Conservation (phyloP, 2,797 vertebrate genomes). For the Takifugu rubripes region DNA sequence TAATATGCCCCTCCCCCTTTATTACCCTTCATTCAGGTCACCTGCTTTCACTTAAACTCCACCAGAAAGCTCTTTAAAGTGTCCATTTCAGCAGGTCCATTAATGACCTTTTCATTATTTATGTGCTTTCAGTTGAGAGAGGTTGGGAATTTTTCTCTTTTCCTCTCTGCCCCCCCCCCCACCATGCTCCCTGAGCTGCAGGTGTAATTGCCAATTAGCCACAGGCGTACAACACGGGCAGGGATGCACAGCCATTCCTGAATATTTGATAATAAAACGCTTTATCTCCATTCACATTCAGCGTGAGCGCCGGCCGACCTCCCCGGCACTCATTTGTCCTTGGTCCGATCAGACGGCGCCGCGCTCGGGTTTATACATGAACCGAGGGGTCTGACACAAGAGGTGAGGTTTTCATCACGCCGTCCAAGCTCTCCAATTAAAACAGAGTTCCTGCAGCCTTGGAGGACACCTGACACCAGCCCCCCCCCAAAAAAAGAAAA, state of each 20-base stretch:
- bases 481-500: conserved; percentile 8
- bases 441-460: conserved; percentile 12
- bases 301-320: conserved; percentile 38
- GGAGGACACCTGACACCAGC: background rate
- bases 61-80: conserved; percentile 6
- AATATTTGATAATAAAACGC: conserved; percentile 62
- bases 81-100: conserved; percentile 18
- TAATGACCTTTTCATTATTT: conserved; percentile 18
- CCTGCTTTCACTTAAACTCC: conserved; percentile 7
- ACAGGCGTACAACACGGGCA: conserved; percentile 4
- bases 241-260: conserved; percentile 49
- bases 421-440: conserved; percentile 18
- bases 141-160: conserved; percentile 6
- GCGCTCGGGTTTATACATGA: conserved; percentile 6
- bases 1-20: background rate
- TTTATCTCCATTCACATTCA: conserved; percentile 47
- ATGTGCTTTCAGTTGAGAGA: background rate
- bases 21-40: conserved; percentile 27
- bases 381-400: background rate
- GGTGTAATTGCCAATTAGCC: conserved; percentile 60
- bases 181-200: conserved; percentile 28
- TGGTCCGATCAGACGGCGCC: conserved; percentile 24
- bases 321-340: conserved; percentile 50
- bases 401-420: conserved; percentile 19
- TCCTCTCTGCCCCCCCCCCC: conserved; percentile 4